phyloP scores from a whole-genome alignment of 2,888 invertebrate genomes.

The Pandemis corylana region DNA sequence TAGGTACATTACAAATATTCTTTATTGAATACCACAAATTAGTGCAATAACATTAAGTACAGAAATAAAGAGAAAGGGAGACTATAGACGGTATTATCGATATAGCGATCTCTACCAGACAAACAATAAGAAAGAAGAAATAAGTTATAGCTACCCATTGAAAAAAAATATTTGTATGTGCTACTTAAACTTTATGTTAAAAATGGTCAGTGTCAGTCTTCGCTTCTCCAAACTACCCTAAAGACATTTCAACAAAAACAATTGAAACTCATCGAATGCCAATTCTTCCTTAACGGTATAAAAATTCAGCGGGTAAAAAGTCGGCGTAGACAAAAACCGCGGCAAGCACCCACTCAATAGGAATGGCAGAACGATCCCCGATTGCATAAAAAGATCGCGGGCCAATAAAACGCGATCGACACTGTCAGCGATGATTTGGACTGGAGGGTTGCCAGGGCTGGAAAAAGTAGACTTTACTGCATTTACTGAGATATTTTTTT shows the following conservation, averaged over 20 bases:
- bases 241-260: constrained; percentile 9
- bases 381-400: constrained; percentile 81
- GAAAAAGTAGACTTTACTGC: neutral
- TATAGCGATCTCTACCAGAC: too few relatives aligned
- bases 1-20: too few relatives aligned
- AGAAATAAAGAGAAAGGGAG: too few relatives aligned
- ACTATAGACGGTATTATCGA: too few relatives aligned
- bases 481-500: neutral
- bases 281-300: constrained; percentile 46
- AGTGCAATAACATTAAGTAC: too few relatives aligned
- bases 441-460: constrained; percentile 45
- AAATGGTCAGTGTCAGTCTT: too few relatives aligned
- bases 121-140: too few relatives aligned
- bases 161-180: too few relatives aligned
- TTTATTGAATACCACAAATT: too few relatives aligned
- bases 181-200: too few relatives aligned
- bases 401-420: constrained; percentile 78
- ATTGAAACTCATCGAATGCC: constrained; percentile 33
- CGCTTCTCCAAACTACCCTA: constrained; percentile 1
- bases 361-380: constrained; percentile 78
- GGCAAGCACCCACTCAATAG: constrained; percentile 69
- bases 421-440: constrained; percentile 77
- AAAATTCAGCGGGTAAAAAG: constrained; percentile 61
- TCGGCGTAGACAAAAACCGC: constrained; percentile 50
- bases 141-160: too few relatives aligned